phyloP scores from a whole-genome alignment of 2,888 invertebrate species.

The Nycteola revayana region DNA sequence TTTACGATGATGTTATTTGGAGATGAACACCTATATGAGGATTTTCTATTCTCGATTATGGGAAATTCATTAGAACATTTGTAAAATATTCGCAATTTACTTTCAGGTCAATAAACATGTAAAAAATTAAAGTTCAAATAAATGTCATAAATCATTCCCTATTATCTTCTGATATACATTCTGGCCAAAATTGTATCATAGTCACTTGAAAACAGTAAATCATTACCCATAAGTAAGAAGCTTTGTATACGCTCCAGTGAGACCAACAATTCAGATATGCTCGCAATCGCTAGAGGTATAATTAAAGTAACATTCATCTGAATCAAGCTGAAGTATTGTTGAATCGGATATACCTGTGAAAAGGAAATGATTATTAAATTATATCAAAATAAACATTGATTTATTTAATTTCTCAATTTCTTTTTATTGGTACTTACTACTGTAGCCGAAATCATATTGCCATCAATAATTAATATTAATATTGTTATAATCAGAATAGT shows the following conservation, averaged over 20 bases:
- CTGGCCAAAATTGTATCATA: no score
- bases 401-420: neutral
- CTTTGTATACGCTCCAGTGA: constrained; percentile 81
- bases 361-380: constrained; percentile 6
- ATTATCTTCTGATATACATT: no score
- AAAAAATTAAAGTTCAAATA: no score
- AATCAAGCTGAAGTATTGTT: constrained; percentile 81
- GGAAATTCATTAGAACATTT: no score
- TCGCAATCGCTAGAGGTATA: constrained; percentile 78
- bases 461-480: constrained; percentile 57
- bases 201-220: no score
- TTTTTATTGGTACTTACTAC: constrained; percentile 40
- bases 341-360: constrained; percentile 81
- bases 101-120: no score
- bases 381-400: no score
- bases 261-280: constrained; percentile 81
- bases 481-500: constrained; percentile 85
- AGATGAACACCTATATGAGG: no score
- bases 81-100: no score
- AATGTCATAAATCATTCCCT: no score
- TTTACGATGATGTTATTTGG: no score
- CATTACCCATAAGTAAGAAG: constrained; percentile 77
- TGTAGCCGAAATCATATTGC: constrained; percentile 59
- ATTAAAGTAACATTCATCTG: constrained; percentile 81
- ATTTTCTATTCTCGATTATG: no score